Evolutionary conservation across 2,113 vertebrate genomes (phyloP).

Genomic region (Setophaga coronata): DNA sequence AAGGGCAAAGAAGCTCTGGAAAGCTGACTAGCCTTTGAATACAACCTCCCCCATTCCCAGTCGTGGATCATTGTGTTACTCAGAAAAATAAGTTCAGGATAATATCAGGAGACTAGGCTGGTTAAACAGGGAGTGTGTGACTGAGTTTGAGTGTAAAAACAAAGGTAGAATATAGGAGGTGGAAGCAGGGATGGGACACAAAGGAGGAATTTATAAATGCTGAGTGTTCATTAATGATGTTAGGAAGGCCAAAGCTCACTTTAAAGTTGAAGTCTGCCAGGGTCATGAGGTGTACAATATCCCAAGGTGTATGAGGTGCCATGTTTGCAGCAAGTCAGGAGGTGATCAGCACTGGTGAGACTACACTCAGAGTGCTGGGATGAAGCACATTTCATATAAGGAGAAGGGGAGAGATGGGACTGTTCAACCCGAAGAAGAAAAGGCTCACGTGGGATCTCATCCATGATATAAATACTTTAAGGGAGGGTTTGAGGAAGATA

Average conservation of each 20-base stretch:
- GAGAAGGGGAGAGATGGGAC: not conserved
- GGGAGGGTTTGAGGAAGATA: not conserved
- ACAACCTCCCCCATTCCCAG: not conserved
- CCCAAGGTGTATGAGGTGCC: not conserved
- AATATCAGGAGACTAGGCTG: not conserved
- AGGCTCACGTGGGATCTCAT: not conserved
- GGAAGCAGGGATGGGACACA: not conserved
- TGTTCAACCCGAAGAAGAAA: not conserved
- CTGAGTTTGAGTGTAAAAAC: not conserved
- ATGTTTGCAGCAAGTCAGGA: not conserved
- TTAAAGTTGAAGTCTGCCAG: not conserved
- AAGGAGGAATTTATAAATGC: not conserved
- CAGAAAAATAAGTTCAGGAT: not conserved
- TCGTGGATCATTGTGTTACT: not conserved
- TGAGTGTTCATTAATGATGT: not conserved
- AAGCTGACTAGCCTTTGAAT: not conserved
- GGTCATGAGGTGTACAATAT: rapidly evolving
- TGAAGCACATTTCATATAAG: not conserved
- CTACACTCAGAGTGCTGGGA: not conserved
- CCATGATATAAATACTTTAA: not conserved
- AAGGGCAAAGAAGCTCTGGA: not conserved
- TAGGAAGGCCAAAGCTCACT: not conserved
- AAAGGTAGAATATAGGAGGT: not conserved
- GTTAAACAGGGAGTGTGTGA: not conserved
- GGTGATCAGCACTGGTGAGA: not conserved